Base-by-base conservation (phyloP, 2,113 vertebrate genomes). In the Callipepla californica region DNA sequence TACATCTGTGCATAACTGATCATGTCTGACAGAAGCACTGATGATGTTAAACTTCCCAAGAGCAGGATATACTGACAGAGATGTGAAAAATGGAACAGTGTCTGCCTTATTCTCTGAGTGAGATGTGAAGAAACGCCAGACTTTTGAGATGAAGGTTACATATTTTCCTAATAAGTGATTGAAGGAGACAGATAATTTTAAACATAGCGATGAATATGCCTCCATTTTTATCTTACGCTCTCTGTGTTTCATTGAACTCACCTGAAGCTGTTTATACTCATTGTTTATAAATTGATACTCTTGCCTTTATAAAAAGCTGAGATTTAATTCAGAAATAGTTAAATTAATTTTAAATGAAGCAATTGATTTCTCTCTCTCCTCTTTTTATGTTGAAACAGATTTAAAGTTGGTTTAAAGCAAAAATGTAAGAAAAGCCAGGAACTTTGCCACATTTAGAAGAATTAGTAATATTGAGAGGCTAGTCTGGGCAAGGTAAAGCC, bases 21-120 rank as follows among this genome's bases (percentile, higher is more conserved):
- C 65, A 17, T 74, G 67, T 93, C 79, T 65, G 28, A 94, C 55
- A 83, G 92, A 91, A 87, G 45, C 55, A 28, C 21, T 89, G 67
- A 50, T 82, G 74, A 76, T 79, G 55, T 67, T 95, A 69, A 93
- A 67, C 72, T 92, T 79, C 76, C 53, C 47, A 76, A 70, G 50
- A 93, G 42, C 10, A 6, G 42, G 18, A 73, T 72, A 65, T 91
- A 9, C 59, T 91, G 88, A 83, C 82, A 90, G 72, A 66, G 26
- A 63, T 59, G 26, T 74, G 69, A 79, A 90, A 95, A 87, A 74
- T 66, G 74, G 55, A 91, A 45, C 26, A 34, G n/a, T 48, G 20
- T 77, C 81, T 85, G 30, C 78, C 57, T 82, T 85, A 69, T 80
- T 94, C 72, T 89, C n/a, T 55, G 59, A 76, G 38, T 68, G 65